phyloP scores from a whole-genome alignment of 1,140 invertebrate species.

The Hestina assimilis region DNA sequence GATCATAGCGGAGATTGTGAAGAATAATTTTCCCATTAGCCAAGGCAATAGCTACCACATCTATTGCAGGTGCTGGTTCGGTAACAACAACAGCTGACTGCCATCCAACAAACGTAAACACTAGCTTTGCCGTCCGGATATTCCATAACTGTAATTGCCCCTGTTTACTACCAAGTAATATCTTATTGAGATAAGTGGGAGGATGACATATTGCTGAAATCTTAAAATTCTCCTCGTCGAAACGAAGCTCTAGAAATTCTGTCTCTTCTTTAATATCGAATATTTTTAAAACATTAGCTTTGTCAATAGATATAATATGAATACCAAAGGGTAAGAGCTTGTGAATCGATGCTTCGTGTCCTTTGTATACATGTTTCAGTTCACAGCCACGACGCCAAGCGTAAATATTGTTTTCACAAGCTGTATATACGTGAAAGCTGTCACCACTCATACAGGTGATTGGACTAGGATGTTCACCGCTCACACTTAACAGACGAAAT shows the following conservation, averaged over 20 bases:
- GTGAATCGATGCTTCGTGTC: conserved; percentile 86
- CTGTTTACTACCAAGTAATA: conserved; percentile 94
- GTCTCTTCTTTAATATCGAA: conserved; percentile 92
- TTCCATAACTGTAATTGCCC: conserved; percentile 95
- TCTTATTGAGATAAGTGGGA: conserved; percentile 95
- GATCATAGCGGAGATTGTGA: conserved; percentile 93
- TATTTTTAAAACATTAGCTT: conserved; percentile 86
- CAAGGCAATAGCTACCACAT: conserved; percentile 93
- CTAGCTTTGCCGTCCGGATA: conserved; percentile 86
- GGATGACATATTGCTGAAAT: conserved; percentile 92
- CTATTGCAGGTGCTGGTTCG: conserved; percentile 91
- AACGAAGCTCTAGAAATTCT: conserved; percentile 83
- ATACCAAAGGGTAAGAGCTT: conserved; percentile 91
- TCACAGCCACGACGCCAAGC: conserved; percentile 94
- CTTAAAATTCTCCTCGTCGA: conserved; percentile 85
- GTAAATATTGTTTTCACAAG: conserved; percentile 87
- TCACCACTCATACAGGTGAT: conserved; percentile 91
- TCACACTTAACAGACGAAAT: conserved; percentile 90
- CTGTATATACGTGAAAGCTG: conserved; percentile 90
- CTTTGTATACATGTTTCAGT: conserved; percentile 89
- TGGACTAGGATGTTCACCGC: conserved; percentile 87
- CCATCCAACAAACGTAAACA: conserved; percentile 92
- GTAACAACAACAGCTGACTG: conserved; percentile 83
- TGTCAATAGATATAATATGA: conserved; percentile 92
- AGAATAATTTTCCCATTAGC: conserved; percentile 89